Conservation (phyloP, 2,888 invertebrate species). For the Pterostichus niger region DNA sequence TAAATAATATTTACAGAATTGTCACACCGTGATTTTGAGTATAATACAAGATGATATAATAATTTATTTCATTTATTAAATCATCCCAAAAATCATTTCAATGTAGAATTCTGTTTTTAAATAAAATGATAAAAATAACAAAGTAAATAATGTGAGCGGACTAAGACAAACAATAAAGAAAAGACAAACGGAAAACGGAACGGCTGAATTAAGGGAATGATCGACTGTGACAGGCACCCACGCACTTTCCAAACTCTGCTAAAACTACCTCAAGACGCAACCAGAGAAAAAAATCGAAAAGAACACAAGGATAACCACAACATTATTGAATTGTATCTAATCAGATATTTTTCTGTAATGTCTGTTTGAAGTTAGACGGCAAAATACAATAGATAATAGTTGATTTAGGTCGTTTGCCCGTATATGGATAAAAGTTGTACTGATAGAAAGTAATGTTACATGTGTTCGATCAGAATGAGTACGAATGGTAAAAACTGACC, state of each 20-base stretch:
- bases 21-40: too few relatives aligned
- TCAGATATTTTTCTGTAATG: conserved; percentile 52
- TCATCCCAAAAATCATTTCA: not conserved
- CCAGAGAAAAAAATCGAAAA: conserved; percentile 25
- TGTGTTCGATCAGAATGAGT: conserved; percentile 58
- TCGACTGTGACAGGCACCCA: conserved; percentile 15
- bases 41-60: too few relatives aligned
- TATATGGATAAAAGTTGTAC: conserved; percentile 55
- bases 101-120: not conserved
- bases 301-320: conserved; percentile 51
- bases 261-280: conserved; percentile 24
- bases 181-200: not conserved
- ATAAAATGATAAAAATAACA: not conserved
- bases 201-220: conserved; percentile 14
- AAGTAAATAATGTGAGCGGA: not conserved
- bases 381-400: conserved; percentile 62
- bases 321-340: conserved; percentile 39
- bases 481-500: conserved; percentile 14
- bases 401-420: conserved; percentile 63
- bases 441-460: conserved; percentile 55
- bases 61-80: too few relatives aligned
- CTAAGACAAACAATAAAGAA: conserved; percentile 10
- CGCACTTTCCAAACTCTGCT: not conserved
- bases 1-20: too few relatives aligned
- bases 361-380: conserved; percentile 40